Evolutionary conservation across 2,888 invertebrate species (phyloP), one percentile per base, ranked within the genome.

Genomic region (Drosophila flavopinicola): DNA sequence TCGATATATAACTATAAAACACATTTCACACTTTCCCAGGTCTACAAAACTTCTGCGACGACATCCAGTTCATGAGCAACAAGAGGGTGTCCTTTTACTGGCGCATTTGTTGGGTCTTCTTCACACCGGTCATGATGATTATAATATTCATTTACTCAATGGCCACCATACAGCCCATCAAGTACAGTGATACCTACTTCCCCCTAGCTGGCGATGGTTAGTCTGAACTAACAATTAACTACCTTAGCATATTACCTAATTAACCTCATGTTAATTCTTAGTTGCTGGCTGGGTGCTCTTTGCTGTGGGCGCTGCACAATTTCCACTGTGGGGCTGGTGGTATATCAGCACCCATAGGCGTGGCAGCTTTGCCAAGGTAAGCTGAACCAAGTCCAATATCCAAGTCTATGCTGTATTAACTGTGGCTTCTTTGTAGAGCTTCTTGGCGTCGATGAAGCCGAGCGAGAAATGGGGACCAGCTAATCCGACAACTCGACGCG

Each of bases 61-160:
- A 96, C 85, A 91, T 96, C 33, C 95, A 96, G 87, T 96, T 94
- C 88, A 96, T 96, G 96, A 90, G 95, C 75, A 93, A 94, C 17
- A 92, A 91, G 13, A 93, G 93, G 85, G 94, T 89, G 0, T 93
- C 94, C 0, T 70, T 93, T 9, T 96, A 96, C 88, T 96, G 96
- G 96, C 93, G 95, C 42, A 59, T 94, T 17, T 95, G 95, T 69
- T 96, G 96, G 96, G 93, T 93, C 0, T 51, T 95, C 30, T 91
- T 95, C 47, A 95, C 95, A 6, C 96, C 96, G 0, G 87, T 93
- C 0, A 91, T 95, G 72, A 93, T 96, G 92, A 90, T 94, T 6
- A 88, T 93, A 0, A 95, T 96, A 33, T 94, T 96, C 75, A 76
- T 95, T 2, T 96, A 95, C 86, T 95, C 95, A 1, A 90, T 95